Evolutionary conservation across 2,113 vertebrate genomes (phyloP).

Genomic region (Fregetta grallaria): DNA sequence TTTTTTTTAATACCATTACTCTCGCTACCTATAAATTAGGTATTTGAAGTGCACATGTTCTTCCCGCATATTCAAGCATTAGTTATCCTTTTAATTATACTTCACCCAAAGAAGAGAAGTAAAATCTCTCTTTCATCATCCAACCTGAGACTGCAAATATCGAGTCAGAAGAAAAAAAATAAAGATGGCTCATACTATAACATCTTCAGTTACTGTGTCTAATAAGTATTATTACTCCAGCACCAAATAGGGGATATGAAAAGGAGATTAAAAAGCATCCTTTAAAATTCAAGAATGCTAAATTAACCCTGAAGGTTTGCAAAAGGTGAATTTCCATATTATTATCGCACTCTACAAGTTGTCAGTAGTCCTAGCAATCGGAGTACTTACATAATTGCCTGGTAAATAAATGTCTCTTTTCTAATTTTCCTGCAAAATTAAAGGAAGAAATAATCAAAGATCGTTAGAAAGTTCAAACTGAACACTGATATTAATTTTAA

Average conservation of each 20-base stretch:
- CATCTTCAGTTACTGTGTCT: neutral
- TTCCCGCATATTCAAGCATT: neutral
- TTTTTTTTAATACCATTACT: neutral
- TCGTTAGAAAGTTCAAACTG: conserved; percentile 83
- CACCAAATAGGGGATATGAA: neutral
- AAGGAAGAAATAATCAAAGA: conserved; percentile 92
- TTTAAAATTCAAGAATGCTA: conserved; percentile 52
- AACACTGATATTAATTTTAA: conserved; percentile 58
- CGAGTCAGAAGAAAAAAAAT: neutral
- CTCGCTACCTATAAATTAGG: neutral
- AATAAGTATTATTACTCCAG: neutral
- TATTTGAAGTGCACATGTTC: neutral
- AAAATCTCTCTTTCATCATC: neutral
- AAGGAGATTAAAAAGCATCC: neutral
- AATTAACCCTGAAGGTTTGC: conserved; percentile 26
- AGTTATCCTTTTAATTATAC: neutral
- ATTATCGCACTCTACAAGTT: conserved; percentile 46
- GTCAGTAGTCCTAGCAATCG: conserved; percentile 26
- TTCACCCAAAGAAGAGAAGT: neutral
- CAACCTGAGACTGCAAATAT: neutral
- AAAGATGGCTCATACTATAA: neutral
- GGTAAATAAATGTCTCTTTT: conserved; percentile 68
- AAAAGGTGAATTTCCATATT: conserved; percentile 49
- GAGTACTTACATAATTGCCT: conserved; percentile 58
- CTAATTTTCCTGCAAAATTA: conserved; percentile 85